Evolutionary conservation across 2,113 vertebrate genomes (phyloP), one percentile per base, ranked within the genome.

Genomic region (Lagopus muta): DNA sequence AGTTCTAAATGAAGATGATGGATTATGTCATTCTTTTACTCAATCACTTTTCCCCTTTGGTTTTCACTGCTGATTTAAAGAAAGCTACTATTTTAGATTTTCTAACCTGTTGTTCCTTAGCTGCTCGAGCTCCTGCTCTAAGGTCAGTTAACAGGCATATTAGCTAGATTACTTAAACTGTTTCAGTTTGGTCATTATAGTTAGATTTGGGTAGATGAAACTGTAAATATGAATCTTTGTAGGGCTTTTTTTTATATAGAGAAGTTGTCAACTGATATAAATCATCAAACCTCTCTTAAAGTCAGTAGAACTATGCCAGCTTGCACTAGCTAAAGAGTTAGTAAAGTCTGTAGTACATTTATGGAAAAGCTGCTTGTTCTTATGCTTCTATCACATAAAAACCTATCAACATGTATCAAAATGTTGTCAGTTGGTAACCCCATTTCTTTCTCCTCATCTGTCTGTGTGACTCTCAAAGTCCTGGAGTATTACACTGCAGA

Each of bases 401-500:
- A 69, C 19, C 32, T 52, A 40, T 47, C 28, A 73, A 71, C 65
- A 40, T 75, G 38, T 78, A 30, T n/a, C 10, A 76, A 89, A 55
- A 34, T 87, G 60, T 67, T 92, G 73, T 65, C 88, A 36, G 79
- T 88, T 87, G 92, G 72, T 67, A 57, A 87, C 43, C 8, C 43
- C 24, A 19, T 89, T 94, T 70, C n/a, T 73, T 82, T 92, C 71
- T 80, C 27, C 61, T 69, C 64, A 22, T 34, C 36, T 82, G 7
- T 89, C 36, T 57, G 13, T 76, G n/a, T 88, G 54, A 89, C 79
- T 92, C 50, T 87, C 67, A 85, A 82, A 92, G 73, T 60, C 82
- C 77, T 80, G 75, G 79, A 73, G 75, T 97, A 97, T 97, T 95
- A 78, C 94, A 91, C 97, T 97, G 86, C 97, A 97, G 96, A 95